phyloP scores from a whole-genome alignment of 2,888 invertebrate genomes.

The Thyatira batis region DNA sequence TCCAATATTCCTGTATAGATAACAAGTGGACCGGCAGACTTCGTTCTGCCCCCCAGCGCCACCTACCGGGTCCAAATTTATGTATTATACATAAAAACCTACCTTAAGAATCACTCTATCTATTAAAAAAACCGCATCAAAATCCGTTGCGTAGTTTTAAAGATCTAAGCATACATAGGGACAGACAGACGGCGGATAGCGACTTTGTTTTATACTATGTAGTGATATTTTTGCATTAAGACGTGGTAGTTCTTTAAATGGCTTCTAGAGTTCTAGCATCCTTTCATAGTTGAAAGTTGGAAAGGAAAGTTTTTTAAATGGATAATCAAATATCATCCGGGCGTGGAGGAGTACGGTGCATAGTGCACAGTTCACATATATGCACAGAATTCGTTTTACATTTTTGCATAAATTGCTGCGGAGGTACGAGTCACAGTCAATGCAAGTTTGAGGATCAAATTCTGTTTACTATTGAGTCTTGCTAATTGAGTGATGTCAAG shows the following conservation, averaged over 20 bases:
- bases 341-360: constrained; percentile 1
- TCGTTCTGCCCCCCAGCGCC: no score
- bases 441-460: neutral
- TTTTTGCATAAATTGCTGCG: constrained; percentile 10
- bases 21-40: no score
- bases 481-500: neutral
- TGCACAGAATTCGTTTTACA: constrained; percentile 8
- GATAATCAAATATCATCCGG: constrained; percentile 1
- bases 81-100: no score
- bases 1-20: no score
- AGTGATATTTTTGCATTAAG: neutral
- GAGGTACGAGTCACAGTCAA: neutral
- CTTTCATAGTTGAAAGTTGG: neutral
- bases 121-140: no score
- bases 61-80: no score
- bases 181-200: no score
- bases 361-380: constrained; percentile 4
- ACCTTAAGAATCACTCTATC: no score
- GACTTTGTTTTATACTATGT: neutral
- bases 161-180: no score
- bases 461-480: neutral
- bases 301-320: neutral
- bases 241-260: neutral
- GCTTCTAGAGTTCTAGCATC: neutral
- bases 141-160: no score